Percentiles rank a stretch among this genome's conserved stretches.
These are phyloP conservation scores for Megamerina dolium DNA, from an alignment of 2,888 invertebrate species.

Conservation along the genomic window DNA sequence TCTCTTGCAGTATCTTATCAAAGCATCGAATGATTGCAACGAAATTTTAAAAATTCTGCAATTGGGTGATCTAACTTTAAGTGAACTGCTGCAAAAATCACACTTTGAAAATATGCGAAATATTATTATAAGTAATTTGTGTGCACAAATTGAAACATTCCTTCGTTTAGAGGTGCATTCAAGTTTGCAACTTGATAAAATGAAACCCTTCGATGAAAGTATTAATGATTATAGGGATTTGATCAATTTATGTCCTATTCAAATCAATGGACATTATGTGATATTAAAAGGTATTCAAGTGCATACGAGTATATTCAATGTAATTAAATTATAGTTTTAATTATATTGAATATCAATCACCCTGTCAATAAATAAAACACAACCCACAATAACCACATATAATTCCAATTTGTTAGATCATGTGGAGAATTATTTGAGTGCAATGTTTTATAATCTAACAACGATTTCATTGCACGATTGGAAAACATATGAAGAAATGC, in stretches of 20 bases:
- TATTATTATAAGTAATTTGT: conserved; percentile 63
- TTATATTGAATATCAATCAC: too few relatives aligned
- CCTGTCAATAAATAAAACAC: too few relatives aligned
- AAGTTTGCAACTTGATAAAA: conserved; percentile 71
- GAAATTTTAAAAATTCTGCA: conserved; percentile 21
- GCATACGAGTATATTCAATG: too few relatives aligned
- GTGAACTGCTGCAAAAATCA: conserved; percentile 33
- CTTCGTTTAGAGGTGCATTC: conserved; percentile 87
- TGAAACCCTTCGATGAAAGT: conserved; percentile 61
- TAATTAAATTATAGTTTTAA: too few relatives aligned
- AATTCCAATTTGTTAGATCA: conserved; percentile 43
- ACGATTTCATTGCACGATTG: conserved; percentile 96
- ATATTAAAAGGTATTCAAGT: conserved; percentile 55
- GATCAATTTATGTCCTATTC: conserved; percentile 55
- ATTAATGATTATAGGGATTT: conserved; percentile 58
- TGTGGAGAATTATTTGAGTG: conserved; percentile 87
- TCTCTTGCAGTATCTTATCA: conserved; percentile 51
- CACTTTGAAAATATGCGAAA: conserved; percentile 49
- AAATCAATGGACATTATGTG: conserved; percentile 55
- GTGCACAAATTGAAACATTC: conserved; percentile 86
- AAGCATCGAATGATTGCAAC: conserved; percentile 50
- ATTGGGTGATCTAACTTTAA: conserved; percentile 29
- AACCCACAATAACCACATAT: too few relatives aligned
- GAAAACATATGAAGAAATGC: conserved; percentile 96
- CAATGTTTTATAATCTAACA: conserved; percentile 94